phyloP scores from a whole-genome alignment of 2,888 invertebrate genomes.

The Petrolisthes cinctipes region DNA sequence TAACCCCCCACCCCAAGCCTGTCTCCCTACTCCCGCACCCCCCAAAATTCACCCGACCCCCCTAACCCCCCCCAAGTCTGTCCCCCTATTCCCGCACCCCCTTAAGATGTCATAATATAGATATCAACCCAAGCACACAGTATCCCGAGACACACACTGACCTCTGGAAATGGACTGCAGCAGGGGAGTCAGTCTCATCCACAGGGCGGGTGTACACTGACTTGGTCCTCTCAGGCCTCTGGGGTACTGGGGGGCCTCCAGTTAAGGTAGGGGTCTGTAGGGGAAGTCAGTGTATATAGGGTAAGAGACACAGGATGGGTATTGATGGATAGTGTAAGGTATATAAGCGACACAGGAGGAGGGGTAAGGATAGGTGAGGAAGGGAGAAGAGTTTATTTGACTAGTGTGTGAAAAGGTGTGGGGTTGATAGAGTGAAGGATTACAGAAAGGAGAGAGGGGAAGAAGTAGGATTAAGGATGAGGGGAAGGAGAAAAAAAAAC shows the following conservation, averaged over 20 bases:
- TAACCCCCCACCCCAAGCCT: too few species aligned
- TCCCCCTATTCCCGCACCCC: too few species aligned
- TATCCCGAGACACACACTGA: not conserved
- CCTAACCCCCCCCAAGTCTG: too few species aligned
- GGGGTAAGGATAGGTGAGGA: not conserved
- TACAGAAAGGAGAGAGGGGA: not conserved
- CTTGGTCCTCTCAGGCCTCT: conserved; percentile 96
- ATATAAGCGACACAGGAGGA: not conserved
- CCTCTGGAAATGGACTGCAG: not conserved
- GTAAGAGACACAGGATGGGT: not conserved
- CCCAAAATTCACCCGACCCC: too few species aligned
- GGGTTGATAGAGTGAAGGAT: not conserved
- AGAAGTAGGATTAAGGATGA: not conserved
- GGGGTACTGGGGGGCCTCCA: conserved; percentile 86
- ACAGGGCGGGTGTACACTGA: conserved; percentile 99
- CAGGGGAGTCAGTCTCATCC: conserved; percentile 73
- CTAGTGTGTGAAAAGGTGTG: not conserved
- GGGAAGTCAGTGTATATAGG: not conserved
- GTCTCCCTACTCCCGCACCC: too few species aligned
- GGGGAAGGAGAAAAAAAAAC: not conserved
- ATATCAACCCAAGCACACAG: not conserved
- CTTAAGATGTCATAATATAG: not conserved
- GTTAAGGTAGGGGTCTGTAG: not conserved
- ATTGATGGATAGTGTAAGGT: not conserved
- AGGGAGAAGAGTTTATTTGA: not conserved